phyloP scores from a whole-genome alignment of 2,113 vertebrate species.

The Elaphurus davidianus region DNA sequence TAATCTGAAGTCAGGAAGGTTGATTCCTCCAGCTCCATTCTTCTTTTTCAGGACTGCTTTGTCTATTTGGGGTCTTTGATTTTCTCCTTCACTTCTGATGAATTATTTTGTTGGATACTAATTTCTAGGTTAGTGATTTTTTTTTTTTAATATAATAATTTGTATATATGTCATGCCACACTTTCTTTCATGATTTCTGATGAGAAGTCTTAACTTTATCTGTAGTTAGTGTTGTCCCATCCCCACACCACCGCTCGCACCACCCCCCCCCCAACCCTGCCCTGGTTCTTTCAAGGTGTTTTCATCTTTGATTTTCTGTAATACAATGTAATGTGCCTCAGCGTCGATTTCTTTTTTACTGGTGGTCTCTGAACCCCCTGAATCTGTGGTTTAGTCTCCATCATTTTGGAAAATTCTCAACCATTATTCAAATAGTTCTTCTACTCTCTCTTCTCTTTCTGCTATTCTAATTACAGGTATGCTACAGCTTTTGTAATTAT shows the following conservation, averaged over 20 bases:
- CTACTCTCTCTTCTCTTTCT: background rate
- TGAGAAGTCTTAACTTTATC: background rate
- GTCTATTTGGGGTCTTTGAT: background rate
- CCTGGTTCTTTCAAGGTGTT: background rate
- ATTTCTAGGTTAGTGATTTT: background rate
- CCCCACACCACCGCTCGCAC: no score
- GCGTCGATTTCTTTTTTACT: background rate
- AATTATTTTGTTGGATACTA: background rate
- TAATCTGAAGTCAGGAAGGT: background rate
- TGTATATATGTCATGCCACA: background rate
- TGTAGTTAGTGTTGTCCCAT: background rate
- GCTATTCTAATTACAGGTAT: background rate
- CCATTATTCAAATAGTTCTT: background rate
- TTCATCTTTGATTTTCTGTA: background rate
- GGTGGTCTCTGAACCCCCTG: background rate
- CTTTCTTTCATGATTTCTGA: background rate
- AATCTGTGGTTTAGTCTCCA: background rate
- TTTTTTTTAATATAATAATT: no score
- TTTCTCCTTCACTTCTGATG: background rate
- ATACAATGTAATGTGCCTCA: background rate
- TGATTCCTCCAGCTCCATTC: background rate
- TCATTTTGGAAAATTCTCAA: background rate
- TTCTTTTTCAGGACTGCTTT: background rate
- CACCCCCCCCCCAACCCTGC: fast-evolving
- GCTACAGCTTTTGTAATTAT: background rate